Evolutionary conservation across 2,797 vertebrate genomes (phyloP).

Genomic region (Helarctos malayanus): DNA sequence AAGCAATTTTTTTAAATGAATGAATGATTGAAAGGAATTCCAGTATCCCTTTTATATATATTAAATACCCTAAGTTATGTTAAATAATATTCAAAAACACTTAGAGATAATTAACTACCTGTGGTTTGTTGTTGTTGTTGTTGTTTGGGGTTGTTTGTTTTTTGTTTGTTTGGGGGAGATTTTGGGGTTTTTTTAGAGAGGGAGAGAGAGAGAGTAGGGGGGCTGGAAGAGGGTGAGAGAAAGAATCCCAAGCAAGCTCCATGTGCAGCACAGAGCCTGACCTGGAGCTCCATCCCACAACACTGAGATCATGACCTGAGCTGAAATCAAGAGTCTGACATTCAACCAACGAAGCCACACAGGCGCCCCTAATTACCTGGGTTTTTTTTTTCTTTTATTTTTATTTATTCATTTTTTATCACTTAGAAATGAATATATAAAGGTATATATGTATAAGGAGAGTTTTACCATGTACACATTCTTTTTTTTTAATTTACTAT

Average conservation of each 20-base stretch:
- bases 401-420: not conserved
- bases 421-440: not conserved
- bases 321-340: not conserved
- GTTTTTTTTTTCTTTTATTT: not conserved
- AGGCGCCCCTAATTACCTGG: not conserved
- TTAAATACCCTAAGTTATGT: not conserved
- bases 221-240: not conserved
- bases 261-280: not conserved
- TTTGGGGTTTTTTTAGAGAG: not conserved
- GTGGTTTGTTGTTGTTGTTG: not conserved
- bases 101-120: not conserved
- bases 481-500: not conserved
- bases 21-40: not conserved
- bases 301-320: not conserved
- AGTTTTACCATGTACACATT: not conserved
- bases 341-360: not conserved
- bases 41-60: not conserved
- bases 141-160: not conserved
- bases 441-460: not conserved
- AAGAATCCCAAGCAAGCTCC: not conserved
- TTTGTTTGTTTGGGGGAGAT: too few species aligned
- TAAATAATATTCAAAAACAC: not conserved
- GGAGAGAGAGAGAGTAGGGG: not conserved
- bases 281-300: not conserved
- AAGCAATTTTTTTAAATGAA: not conserved